Conservation (phyloP, 64 coral and sea anemone species). For the Pocillopora verrucosa region DNA sequence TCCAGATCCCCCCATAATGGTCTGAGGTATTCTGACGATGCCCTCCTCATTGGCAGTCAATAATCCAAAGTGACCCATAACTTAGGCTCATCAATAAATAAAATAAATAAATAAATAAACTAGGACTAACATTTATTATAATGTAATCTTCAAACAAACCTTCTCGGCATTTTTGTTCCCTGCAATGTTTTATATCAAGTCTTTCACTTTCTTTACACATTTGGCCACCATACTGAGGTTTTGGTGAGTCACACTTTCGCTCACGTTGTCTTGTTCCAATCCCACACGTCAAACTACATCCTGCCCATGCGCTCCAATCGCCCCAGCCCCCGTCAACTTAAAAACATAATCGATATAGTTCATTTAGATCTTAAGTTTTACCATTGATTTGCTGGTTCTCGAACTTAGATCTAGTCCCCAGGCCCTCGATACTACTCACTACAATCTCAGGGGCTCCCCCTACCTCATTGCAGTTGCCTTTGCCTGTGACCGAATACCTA, state of each 20-base stretch:
- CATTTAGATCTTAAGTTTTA: neutral
- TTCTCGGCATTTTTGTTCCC: slow-evolving; percentile 16
- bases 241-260: slow-evolving; percentile 43
- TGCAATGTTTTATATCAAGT: neutral
- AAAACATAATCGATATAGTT: neutral
- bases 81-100: too few species aligned
- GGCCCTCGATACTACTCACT: too few species aligned
- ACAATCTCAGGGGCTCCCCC: too few species aligned
- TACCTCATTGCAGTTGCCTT: too few species aligned
- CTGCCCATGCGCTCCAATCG: slow-evolving; percentile 25
- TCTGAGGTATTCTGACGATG: too few species aligned
- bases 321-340: slow-evolving; percentile 66
- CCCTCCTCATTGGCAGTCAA: too few species aligned
- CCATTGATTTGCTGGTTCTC: too few species aligned
- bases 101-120: too few species aligned
- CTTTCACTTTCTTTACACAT: slow-evolving; percentile 5
- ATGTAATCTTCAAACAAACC: neutral
- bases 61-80: too few species aligned
- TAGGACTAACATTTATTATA: neutral
- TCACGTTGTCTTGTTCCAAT: slow-evolving; percentile 44
- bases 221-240: slow-evolving; percentile 43
- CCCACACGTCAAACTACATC: slow-evolving; percentile 37
- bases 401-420: too few species aligned
- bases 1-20: neutral
- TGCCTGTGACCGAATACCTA: too few species aligned